Conservation (phyloP, 2,797 vertebrate species). For the Myotis daubentonii region DNA sequence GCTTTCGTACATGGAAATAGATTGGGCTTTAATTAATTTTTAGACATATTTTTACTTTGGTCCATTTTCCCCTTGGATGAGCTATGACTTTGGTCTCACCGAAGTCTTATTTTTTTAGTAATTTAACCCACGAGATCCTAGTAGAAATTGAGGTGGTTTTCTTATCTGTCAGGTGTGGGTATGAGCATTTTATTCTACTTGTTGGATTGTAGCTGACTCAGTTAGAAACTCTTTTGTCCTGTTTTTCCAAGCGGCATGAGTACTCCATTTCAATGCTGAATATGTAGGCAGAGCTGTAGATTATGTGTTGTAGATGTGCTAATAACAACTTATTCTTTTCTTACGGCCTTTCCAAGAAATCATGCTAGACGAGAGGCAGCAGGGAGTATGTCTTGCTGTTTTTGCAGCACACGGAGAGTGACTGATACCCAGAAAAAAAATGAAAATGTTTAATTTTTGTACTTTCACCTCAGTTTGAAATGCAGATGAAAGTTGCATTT, state of each 20-base stretch:
- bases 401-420: background rate
- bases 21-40: constrained; percentile 31
- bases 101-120: constrained; percentile 44
- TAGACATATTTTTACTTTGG: constrained; percentile 7
- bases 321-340: constrained; percentile 67
- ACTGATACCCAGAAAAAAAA: constrained; percentile 57
- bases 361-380: constrained; percentile 32
- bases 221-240: constrained; percentile 67
- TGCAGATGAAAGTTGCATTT: constrained; percentile 62
- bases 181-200: constrained; percentile 48
- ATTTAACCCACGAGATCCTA: background rate
- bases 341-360: constrained; percentile 37
- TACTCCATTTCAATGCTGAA: constrained; percentile 63
- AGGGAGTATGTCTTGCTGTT: constrained; percentile 34
- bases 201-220: constrained; percentile 61
- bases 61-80: background rate
- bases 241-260: constrained; percentile 44
- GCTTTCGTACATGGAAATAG: constrained; percentile 48
- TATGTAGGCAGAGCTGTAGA: constrained; percentile 74
- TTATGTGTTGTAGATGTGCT: constrained; percentile 69
- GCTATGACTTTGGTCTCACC: background rate
- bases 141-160: constrained; percentile 59
- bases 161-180: background rate
- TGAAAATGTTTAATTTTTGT: constrained; percentile 69
- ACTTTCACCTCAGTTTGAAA: constrained; percentile 44